Evolutionary conservation across 2,113 vertebrate species (phyloP).

Genomic region (Thymallus thymallus): DNA sequence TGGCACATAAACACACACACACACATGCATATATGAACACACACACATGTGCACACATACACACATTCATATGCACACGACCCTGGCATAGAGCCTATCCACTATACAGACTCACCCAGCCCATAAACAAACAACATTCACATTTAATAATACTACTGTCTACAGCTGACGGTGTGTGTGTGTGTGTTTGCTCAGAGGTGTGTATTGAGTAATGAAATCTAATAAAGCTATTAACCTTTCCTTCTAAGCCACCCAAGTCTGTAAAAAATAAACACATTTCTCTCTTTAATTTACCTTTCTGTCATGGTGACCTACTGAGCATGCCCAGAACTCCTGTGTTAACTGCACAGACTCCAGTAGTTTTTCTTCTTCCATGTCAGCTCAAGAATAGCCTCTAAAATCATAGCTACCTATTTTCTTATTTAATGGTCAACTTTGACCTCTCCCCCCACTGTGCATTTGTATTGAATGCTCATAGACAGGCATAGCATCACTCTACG

Average conservation of each 20-base stretch:
- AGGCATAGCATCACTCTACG: not conserved
- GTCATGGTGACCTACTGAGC: constrained; percentile 31
- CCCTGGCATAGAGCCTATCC: not conserved
- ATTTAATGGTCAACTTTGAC: not conserved
- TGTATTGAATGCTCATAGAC: not conserved
- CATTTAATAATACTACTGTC: not conserved
- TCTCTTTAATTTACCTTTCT: constrained; percentile 43
- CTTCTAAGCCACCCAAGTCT: constrained; percentile 24
- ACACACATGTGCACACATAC: not conserved
- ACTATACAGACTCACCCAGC: constrained; percentile 4
- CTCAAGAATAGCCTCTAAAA: not conserved
- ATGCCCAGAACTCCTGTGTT: constrained; percentile 15
- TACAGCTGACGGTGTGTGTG: not conserved
- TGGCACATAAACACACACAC: not conserved
- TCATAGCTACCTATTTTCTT: not conserved
- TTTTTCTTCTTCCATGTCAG: not conserved
- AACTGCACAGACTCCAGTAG: no score
- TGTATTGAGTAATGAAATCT: constrained; percentile 36
- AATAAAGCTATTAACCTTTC: constrained; percentile 60
- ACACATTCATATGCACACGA: not conserved
- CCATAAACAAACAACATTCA: constrained; percentile 1
- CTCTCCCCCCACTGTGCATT: not conserved
- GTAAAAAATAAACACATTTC: constrained; percentile 35
- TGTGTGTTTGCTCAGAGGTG: not conserved
- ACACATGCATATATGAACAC: not conserved